phyloP scores from a whole-genome alignment of 1,140 invertebrate genomes.

The Euura saliciscinereae region DNA sequence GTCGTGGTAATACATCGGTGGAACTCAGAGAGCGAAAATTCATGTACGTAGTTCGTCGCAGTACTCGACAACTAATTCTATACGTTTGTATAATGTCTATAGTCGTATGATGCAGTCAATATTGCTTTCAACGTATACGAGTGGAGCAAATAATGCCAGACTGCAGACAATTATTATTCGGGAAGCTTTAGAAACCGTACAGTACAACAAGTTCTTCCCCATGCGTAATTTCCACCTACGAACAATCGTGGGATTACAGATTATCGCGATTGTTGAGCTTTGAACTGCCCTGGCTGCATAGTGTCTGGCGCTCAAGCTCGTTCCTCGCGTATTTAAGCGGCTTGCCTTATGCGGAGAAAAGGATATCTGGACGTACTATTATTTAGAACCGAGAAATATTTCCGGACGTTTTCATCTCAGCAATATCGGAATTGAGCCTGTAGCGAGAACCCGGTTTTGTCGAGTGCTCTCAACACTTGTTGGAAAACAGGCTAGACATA shows the following conservation, averaged over 20 bases:
- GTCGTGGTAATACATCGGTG: not conserved
- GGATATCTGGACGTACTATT: not conserved
- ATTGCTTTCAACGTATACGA: not conserved
- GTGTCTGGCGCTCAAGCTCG: not conserved
- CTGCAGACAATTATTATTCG: not conserved
- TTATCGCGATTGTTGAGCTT: slow-evolving; percentile 3
- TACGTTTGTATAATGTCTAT: no score
- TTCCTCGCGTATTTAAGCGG: not conserved
- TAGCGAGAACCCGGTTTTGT: not conserved
- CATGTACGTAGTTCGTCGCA: not conserved
- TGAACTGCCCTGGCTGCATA: not conserved
- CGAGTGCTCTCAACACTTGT: not conserved
- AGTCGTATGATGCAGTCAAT: not conserved
- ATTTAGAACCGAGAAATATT: not conserved
- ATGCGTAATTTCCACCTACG: slow-evolving; percentile 7
- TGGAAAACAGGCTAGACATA: not conserved
- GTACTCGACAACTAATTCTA: not conserved
- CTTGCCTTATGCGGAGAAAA: not conserved
- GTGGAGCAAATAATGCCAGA: not conserved
- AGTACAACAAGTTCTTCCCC: not conserved
- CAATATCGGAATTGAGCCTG: not conserved
- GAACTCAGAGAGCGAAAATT: not conserved
- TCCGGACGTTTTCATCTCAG: not conserved
- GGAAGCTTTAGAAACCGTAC: not conserved
- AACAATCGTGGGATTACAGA: slow-evolving; percentile 8